These are phyloP conservation scores for Platichthys stellatus DNA, from an alignment of 2,113 vertebrate genomes.

Conservation along the genomic window DNA sequence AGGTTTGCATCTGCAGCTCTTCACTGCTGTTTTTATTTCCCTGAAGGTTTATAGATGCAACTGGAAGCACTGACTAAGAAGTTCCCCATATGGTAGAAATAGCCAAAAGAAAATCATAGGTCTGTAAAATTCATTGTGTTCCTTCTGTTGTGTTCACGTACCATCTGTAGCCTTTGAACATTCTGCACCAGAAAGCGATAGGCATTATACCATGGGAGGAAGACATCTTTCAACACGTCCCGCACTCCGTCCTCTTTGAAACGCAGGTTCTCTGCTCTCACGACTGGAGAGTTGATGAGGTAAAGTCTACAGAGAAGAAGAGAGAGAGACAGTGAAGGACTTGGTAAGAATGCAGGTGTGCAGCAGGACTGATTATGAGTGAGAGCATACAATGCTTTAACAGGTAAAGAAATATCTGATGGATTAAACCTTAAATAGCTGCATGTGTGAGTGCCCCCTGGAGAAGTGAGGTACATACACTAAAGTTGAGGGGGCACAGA, in stretches of 20 bases:
- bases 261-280: conserved; percentile 95
- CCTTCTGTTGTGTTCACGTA: conserved; percentile 53
- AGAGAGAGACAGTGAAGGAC: conserved; percentile 8
- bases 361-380: not conserved
- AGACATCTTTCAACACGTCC: conserved; percentile 96
- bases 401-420: not conserved
- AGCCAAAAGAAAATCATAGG: not conserved
- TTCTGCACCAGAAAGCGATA: conserved; percentile 98
- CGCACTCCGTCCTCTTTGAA: conserved; percentile 98
- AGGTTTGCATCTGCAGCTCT: not conserved
- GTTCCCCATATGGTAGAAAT: not conserved
- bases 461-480: too few species aligned
- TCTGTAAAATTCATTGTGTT: not conserved
- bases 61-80: too few species aligned
- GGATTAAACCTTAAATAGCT: too few species aligned
- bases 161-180: conserved; percentile 90
- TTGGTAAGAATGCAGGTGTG: conserved; percentile 1
- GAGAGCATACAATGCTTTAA: not conserved
- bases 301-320: conserved; percentile 85
- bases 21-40: too few species aligned
- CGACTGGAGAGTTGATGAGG: conserved; percentile 97
- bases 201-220: conserved; percentile 98
- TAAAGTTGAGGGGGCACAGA: too few species aligned
- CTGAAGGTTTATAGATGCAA: too few species aligned
- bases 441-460: too few species aligned